Conservation (phyloP, 2,888 invertebrate species). For the Graphium colonna region DNA sequence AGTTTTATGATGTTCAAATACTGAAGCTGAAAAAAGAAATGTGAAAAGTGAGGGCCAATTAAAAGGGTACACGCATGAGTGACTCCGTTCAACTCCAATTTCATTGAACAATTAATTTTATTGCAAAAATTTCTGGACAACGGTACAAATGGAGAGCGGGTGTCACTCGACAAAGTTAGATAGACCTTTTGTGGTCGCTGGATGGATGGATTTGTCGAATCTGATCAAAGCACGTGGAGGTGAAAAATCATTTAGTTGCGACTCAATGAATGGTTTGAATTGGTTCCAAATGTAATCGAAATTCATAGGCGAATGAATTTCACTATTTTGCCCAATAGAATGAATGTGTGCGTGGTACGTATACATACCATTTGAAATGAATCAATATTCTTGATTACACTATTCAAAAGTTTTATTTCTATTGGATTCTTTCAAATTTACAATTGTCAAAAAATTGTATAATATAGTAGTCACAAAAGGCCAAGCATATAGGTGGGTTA, state of each 20-base stretch:
- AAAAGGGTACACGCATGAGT: conserved; percentile 77
- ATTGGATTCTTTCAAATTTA: too few species aligned
- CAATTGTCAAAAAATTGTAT: too few species aligned
- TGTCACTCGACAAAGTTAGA: conserved; percentile 52
- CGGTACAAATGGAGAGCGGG: conserved; percentile 71
- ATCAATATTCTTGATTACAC: too few species aligned
- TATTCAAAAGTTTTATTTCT: too few species aligned
- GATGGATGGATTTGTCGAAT: conserved; percentile 64
- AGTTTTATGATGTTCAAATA: conserved; percentile 61
- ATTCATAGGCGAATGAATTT: conserved; percentile 40
- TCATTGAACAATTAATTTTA: conserved; percentile 79
- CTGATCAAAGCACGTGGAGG: conserved; percentile 63
- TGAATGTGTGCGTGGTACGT: background rate
- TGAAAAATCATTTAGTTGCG: conserved; percentile 42
- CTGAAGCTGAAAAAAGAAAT: conserved; percentile 60
- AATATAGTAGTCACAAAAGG: too few species aligned
- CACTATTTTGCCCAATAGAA: conserved; percentile 27
- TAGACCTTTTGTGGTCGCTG: conserved; percentile 63
- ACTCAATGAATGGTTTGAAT: conserved; percentile 53
- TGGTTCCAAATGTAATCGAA: conserved; percentile 65
- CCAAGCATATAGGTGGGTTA: too few species aligned
- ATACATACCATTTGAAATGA: background rate
- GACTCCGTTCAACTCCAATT: conserved; percentile 71
- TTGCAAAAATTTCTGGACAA: conserved; percentile 77
- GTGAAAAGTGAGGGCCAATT: conserved; percentile 72